A percentile compares a stretch with the other conserved stretches of the same genome.
Evolutionary conservation across 1,140 invertebrate species (phyloP).

Genomic region (Drosophila bifasciata): DNA sequence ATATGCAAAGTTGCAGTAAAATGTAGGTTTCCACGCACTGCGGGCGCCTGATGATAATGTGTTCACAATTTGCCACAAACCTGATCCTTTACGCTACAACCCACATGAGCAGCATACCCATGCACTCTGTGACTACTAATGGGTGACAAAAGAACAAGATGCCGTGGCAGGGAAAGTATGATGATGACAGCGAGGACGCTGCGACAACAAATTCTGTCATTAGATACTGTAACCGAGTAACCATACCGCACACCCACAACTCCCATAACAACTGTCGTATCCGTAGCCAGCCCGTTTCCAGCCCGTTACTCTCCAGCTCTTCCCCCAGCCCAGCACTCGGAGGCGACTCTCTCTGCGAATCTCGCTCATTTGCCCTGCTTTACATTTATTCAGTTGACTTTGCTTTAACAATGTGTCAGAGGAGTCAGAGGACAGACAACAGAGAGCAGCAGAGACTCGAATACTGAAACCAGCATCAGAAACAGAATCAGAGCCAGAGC

Average conservation of each 20-base stretch:
- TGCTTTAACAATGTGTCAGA: conserved; percentile 70
- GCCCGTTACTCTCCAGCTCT: conserved; percentile 4
- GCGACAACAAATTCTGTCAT: conserved; percentile 71
- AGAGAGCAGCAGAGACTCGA: background rate
- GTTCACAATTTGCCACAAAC: no score
- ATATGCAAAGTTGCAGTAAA: conserved; percentile 20
- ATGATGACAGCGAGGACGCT: conserved; percentile 78
- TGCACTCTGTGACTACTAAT: no score
- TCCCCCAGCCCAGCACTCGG: no score
- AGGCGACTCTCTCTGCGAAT: background rate
- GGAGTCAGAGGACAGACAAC: conserved; percentile 6
- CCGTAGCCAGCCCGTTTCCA: background rate
- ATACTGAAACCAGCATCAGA: background rate
- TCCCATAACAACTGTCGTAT: conserved; percentile 6
- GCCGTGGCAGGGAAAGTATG: conserved; percentile 51
- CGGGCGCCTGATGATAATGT: no score
- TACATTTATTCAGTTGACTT: conserved; percentile 79
- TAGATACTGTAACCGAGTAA: conserved; percentile 72
- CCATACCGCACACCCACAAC: conserved; percentile 21
- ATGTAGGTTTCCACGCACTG: no score
- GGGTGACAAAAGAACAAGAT: conserved; percentile 7
- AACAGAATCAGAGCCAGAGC: no score
- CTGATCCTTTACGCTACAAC: background rate
- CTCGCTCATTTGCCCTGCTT: conserved; percentile 69
- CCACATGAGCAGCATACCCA: no score